Evolutionary conservation across 2,888 invertebrate species (phyloP).

Genomic region (Bedellia somnulentella): DNA sequence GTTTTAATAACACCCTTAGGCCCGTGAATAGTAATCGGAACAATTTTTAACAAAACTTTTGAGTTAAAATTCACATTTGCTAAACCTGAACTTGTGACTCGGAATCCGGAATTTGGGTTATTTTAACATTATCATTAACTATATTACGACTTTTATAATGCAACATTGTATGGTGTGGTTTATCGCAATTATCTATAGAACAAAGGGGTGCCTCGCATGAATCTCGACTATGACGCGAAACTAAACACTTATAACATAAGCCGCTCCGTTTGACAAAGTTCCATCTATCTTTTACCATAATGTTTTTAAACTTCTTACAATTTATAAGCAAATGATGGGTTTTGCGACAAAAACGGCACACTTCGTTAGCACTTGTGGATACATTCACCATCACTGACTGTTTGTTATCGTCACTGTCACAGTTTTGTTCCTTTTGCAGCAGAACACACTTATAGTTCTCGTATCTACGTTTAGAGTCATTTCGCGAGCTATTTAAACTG

Average conservation of each 20-base stretch:
- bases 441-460: too few relatives aligned
- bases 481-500: slow-evolving; percentile 1
- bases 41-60: slow-evolving; percentile 11
- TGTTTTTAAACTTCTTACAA: slow-evolving; percentile 12
- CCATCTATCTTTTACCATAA: slow-evolving; percentile 12
- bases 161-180: slow-evolving; percentile 9
- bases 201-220: slow-evolving; percentile 9
- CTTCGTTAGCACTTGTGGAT: slow-evolving; percentile 6
- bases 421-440: slow-evolving; percentile 3
- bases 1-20: slow-evolving; percentile 10
- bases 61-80: slow-evolving; percentile 3
- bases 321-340: too few relatives aligned
- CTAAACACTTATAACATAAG: slow-evolving; percentile 10
- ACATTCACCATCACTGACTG: slow-evolving; percentile 5
- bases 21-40: slow-evolving; percentile 11
- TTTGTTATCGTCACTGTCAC: too few relatives aligned
- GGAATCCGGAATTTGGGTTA: neutral
- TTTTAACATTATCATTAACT: neutral
- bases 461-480: too few relatives aligned
- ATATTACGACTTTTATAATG: slow-evolving; percentile 4
- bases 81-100: neutral
- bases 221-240: slow-evolving; percentile 9
- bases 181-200: slow-evolving; percentile 8
- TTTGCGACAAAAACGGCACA: too few relatives aligned
- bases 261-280: slow-evolving; percentile 8